Base-by-base conservation (phyloP, 2,888 invertebrate genomes). In the Seira musarum region DNA sequence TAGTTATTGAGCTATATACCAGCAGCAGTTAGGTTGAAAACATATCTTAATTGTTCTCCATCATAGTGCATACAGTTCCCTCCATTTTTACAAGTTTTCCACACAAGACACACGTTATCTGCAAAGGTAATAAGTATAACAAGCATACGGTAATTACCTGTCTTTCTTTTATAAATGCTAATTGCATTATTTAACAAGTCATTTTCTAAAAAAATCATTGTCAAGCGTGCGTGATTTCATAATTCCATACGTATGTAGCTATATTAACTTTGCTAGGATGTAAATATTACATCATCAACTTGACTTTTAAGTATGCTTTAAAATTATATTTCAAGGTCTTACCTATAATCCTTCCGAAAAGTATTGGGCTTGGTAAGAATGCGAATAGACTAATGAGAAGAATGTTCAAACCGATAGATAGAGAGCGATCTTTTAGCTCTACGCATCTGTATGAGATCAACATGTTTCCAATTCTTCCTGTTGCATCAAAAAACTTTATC, bases 61-160 rank as follows among this genome's bases (percentile, higher is more conserved):
- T 93, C 92, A 88, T 94, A 94, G 5, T 93, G 89, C 93, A 93
- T 94, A 87, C 94, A 94, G 87, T 93, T 93, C 83, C 93, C 93
- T 70, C 91, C 92, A 74, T 92, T 92, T 0, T 91, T 90, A 87
- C 93, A 94, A 87, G 92, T 92, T 8, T 93, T 93, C 94, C 94
- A 94, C 17, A 93, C 92, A 19, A 93, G 88, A 86, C 94, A 94
- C 3, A 93, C 91, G 85, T 90, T 91, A 88, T 93, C 93, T 92
- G 87, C 5, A 60, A 19, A 24, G 2, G 1, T 15, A n/a, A n/a
- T n/a, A n/a, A n/a, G n/a, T n/a, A n/a, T n/a, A n/a, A n/a, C n/a
- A n/a, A n/a, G n/a, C n/a, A n/a, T n/a, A n/a, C n/a, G 6, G 60
- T 60, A 19, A 19, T 60, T 6, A 60, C n/a, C 60, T n/a, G 8